These are phyloP conservation scores for Thomomys bottae DNA, from an alignment of 2,113 vertebrate species.

Conservation along the genomic window DNA sequence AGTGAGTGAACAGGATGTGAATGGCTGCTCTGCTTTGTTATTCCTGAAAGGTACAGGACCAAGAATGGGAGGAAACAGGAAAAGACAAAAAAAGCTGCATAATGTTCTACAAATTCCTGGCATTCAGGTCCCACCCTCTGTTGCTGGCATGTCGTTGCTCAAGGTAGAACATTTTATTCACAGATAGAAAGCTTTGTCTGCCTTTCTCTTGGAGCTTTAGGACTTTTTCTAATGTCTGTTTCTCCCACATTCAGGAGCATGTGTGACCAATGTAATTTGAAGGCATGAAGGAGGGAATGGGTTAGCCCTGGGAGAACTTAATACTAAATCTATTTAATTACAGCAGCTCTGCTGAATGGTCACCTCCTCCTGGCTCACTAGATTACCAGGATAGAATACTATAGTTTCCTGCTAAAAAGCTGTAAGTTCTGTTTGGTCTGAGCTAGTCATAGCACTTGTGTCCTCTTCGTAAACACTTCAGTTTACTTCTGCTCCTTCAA, in stretches of 20 bases:
- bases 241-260: neutral
- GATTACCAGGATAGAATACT: neutral
- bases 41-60: neutral
- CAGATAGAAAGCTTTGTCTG: neutral
- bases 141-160: slow-evolving; percentile 35
- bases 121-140: slow-evolving; percentile 36
- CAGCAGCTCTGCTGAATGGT: neutral
- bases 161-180: slow-evolving; percentile 52
- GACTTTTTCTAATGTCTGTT: neutral
- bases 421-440: neutral
- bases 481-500: neutral
- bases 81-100: neutral
- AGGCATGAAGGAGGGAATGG: accelerated
- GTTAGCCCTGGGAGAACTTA: neutral
- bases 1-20: neutral
- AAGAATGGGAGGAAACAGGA: slow-evolving; percentile 62
- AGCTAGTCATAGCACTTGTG: neutral
- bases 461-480: neutral
- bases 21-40: slow-evolving; percentile 19
- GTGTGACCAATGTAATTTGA: neutral
- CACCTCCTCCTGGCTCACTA: neutral
- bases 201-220: neutral
- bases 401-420: neutral
- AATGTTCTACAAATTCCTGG: slow-evolving; percentile 8
- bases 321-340: too few species aligned